Conservation (phyloP, 2,113 vertebrate species). For the Ahaetulla prasina region DNA sequence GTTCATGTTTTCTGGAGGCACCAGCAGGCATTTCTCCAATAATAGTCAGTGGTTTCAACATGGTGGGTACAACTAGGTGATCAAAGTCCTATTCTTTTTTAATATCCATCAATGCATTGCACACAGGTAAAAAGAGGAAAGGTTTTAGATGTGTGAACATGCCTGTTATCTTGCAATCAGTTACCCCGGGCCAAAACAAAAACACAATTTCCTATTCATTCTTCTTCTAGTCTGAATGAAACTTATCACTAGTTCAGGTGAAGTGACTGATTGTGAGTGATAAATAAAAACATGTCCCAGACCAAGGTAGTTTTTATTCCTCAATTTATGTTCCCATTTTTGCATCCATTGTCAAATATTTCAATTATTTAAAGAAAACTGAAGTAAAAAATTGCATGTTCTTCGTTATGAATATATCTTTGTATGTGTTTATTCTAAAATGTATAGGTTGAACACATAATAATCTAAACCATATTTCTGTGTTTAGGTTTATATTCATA, state of each 20-base stretch:
- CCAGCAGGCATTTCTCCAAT: neutral
- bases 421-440: neutral
- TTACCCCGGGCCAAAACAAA: neutral
- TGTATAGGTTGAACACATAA: neutral
- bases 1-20: neutral
- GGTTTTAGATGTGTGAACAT: neutral
- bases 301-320: neutral
- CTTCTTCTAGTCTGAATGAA: neutral
- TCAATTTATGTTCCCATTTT: neutral
- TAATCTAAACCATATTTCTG: neutral
- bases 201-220: neutral
- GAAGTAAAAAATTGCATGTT: neutral
- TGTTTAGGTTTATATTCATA: neutral
- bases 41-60: neutral
- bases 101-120: neutral
- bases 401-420: neutral
- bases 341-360: neutral
- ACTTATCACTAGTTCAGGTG: neutral
- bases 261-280: neutral
- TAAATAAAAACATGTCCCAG: neutral
- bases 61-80: neutral
- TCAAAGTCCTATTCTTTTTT: neutral
- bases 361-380: neutral
- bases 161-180: neutral
- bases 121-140: neutral